Evolutionary conservation across 2,888 invertebrate genomes (phyloP).

Genomic region (Spodoptera picta): DNA sequence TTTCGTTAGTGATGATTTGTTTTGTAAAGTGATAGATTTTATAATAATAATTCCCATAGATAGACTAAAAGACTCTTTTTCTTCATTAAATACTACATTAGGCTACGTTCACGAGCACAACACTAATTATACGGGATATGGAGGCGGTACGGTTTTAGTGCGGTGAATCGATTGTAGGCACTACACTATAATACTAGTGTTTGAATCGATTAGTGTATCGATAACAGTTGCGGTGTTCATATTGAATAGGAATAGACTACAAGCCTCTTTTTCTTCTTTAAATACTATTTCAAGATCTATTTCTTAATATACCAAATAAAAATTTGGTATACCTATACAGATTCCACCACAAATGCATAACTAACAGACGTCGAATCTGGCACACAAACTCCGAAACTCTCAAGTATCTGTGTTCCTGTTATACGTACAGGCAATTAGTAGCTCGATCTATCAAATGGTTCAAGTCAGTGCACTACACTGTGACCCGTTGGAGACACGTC

Average conservation of each 20-base stretch:
- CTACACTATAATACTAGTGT: conserved; percentile 2
- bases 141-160: conserved; percentile 48
- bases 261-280: too few species aligned
- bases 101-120: conserved; percentile 20
- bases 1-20: too few species aligned
- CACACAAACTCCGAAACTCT: not conserved
- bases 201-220: conserved; percentile 34
- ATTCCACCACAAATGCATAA: too few species aligned
- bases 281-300: too few species aligned
- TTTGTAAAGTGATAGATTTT: too few species aligned
- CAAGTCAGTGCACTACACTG: conserved; percentile 20
- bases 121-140: conserved; percentile 47
- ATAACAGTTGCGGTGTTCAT: conserved; percentile 18
- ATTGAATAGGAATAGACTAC: not conserved
- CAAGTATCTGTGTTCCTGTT: not conserved
- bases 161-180: conserved; percentile 15
- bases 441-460: conserved; percentile 11
- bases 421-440: conserved; percentile 26
- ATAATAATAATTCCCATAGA: too few species aligned
- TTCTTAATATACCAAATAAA: too few species aligned
- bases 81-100: too few species aligned
- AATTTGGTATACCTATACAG: too few species aligned
- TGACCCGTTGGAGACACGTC: conserved; percentile 19
- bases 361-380: too few species aligned
- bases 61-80: too few species aligned